Percentiles rank a stretch among this genome's conserved stretches.
Conservation (phyloP, 2,888 invertebrate species). For the Parnassius mnemosyne region DNA sequence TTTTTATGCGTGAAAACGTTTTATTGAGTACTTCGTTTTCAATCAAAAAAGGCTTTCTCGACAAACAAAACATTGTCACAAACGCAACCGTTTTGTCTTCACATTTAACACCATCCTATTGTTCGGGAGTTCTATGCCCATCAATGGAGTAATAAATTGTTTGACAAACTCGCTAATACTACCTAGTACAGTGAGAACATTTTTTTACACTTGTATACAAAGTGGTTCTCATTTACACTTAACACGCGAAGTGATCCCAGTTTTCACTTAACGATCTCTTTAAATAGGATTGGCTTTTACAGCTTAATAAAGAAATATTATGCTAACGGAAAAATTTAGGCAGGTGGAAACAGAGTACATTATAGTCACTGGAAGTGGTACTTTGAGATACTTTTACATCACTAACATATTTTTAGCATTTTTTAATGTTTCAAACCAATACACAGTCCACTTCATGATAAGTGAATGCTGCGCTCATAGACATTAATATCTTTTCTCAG, state of each 20-base stretch:
- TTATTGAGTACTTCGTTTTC: no score
- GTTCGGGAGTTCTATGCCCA: conserved; percentile 17
- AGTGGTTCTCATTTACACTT: conserved; percentile 9
- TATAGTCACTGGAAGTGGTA: conserved; percentile 1
- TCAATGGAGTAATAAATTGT: conserved; percentile 20
- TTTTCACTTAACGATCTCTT: conserved; percentile 16
- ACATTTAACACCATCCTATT: background rate
- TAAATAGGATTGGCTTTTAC: conserved; percentile 5
- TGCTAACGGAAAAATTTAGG: background rate
- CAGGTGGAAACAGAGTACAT: background rate
- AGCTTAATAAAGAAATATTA: background rate
- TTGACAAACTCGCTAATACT: conserved; percentile 12
- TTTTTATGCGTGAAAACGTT: no score
- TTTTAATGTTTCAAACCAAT: no score
- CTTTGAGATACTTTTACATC: background rate
- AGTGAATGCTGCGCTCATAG: no score
- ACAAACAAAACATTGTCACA: background rate
- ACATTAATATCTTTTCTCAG: no score
- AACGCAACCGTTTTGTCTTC: conserved; percentile 1
- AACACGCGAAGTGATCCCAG: background rate
- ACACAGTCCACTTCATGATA: no score
- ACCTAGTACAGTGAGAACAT: background rate
- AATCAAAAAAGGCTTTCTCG: no score
- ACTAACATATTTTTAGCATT: no score
- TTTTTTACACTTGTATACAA: conserved; percentile 8